Evolutionary conservation across 2,113 vertebrate species (phyloP).

Genomic region (Onychostruthus taczanowskii): DNA sequence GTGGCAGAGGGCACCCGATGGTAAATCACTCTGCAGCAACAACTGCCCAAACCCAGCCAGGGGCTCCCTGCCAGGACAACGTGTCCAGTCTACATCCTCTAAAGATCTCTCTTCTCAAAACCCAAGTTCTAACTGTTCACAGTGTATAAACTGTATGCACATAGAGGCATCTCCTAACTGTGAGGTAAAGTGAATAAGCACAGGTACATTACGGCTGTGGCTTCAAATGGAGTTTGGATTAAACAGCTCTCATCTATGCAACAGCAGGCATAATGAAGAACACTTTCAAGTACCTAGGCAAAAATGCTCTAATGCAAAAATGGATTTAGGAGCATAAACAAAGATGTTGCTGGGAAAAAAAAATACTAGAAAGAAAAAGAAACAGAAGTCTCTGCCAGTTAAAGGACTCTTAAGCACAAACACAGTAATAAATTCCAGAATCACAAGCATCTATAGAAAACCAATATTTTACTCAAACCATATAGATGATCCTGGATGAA

Average conservation of each 20-base stretch:
- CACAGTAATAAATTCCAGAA: background rate
- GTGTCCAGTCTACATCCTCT: accelerated
- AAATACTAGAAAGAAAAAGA: background rate
- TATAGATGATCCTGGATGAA: background rate
- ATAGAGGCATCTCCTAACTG: background rate
- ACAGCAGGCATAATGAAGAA: background rate
- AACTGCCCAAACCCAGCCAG: background rate
- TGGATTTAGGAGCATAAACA: background rate
- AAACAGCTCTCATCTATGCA: background rate
- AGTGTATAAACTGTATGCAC: background rate
- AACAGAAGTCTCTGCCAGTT: background rate
- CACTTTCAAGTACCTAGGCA: background rate
- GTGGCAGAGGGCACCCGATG: background rate
- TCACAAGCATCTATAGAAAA: background rate
- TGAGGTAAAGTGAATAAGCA: background rate
- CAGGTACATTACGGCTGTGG: background rate
- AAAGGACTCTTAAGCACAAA: background rate
- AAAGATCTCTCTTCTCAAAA: background rate
- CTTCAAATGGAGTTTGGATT: background rate
- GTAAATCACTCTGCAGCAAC: conserved; percentile 23
- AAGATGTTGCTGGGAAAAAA: background rate
- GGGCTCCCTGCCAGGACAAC: background rate
- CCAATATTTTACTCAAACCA: background rate
- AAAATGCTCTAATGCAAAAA: background rate
- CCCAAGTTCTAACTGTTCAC: background rate